Evolutionary conservation across 2,888 invertebrate species (phyloP), one percentile per base, ranked within the genome.

Genomic region (Cephus pulcher): DNA sequence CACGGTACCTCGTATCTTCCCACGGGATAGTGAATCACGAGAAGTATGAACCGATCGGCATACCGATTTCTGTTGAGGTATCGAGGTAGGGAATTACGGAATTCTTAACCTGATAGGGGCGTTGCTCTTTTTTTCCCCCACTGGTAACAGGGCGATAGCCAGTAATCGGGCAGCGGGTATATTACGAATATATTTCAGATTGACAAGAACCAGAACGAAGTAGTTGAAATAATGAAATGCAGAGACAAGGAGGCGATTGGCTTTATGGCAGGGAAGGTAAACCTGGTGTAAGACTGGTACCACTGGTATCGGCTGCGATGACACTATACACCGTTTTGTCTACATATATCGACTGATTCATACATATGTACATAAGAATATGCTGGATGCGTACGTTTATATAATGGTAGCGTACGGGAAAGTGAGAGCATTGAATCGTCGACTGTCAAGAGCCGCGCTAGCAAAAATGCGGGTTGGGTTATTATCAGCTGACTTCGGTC

Each of bases 351-450:
- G 9, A 23, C 23, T 56, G 56, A 56, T 56, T 56, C 23, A 56
- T 23, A 56, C 56, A 56, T 77, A 75, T 37, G 11, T 32, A 69
- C 30, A 75, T 75, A 78, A 68, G 69, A 32, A 74, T 69, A 77
- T 75, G 81, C 73, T 74, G 79, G 80, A 82, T 78, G 82, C 81
- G 83, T 86, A 77, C 84, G 84, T 88, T 87, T 88, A 89, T 88
- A 88, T 88, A 88, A 87, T 83, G 87, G 82, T 83, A 82, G 83
- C 80, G 81, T 34, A 78, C 82, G 85, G 84, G 84, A 88, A 88
- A 87, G 88, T 86, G 82, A 83, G 84, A 87, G 80, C 89, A 89
- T 87, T 89, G 84, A 87, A 85, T 85, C 87, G 86, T 83, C 81
- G 85, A 84, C 88, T 86, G 86, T 88, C 86, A 87, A 84, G 83